A percentile compares a stretch with the other conserved stretches of the same genome.
These are phyloP conservation scores for Caerostris darwini DNA, from an alignment of 1,140 invertebrate genomes.

Conservation along the genomic window DNA sequence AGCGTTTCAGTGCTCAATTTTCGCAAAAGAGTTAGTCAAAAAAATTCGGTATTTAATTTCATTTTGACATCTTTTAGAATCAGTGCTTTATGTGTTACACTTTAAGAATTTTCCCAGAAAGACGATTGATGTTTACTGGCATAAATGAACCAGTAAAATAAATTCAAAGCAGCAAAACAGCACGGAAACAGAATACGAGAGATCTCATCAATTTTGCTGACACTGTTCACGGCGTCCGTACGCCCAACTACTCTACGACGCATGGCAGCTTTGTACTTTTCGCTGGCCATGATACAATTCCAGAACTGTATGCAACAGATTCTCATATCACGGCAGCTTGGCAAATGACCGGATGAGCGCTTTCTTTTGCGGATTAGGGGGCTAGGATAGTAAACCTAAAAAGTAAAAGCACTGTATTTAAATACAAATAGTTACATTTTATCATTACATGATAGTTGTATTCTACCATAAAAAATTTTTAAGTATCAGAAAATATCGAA, in stretches of 20 bases:
- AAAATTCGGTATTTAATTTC: too few relatives aligned
- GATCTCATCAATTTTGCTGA: conserved; percentile 92
- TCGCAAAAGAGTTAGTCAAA: too few relatives aligned
- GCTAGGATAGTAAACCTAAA: conserved; percentile 61
- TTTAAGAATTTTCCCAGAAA: conserved; percentile 45
- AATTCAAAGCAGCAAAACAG: conserved; percentile 91
- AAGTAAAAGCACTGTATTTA: not conserved
- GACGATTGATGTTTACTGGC: conserved; percentile 66
- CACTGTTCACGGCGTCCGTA: conserved; percentile 87
- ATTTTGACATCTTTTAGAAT: too few relatives aligned
- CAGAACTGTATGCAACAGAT: conserved; percentile 78
- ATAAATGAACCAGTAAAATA: conserved; percentile 93
- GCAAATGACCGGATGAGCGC: conserved; percentile 47
- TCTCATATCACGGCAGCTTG: conserved; percentile 57
- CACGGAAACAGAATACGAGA: conserved; percentile 93
- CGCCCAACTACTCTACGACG: conserved; percentile 79
- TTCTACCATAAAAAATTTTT: too few relatives aligned
- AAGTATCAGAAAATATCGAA: too few relatives aligned
- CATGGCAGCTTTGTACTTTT: conserved; percentile 82
- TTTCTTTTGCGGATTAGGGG: conserved; percentile 45
- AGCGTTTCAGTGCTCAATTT: too few relatives aligned
- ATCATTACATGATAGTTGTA: too few relatives aligned
- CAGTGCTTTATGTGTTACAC: too few relatives aligned
- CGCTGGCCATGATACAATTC: conserved; percentile 87
- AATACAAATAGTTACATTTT: too few relatives aligned